phyloP scores from a whole-genome alignment of 2,888 invertebrate genomes.

The Chironomus riparius region DNA sequence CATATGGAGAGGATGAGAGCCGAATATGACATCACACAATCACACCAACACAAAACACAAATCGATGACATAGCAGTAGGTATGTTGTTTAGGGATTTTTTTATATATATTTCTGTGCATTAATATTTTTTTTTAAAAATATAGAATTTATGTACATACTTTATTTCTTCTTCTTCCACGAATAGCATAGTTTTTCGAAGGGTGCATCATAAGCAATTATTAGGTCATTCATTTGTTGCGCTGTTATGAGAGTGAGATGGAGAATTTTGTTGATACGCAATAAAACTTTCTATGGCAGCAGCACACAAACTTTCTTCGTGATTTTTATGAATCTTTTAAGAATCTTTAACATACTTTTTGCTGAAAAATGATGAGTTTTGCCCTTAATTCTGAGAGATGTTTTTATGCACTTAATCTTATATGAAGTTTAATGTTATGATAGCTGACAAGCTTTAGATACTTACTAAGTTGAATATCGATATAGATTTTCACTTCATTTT shows the following conservation, averaged over 20 bases:
- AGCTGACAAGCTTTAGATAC: no score
- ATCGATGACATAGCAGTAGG: not conserved
- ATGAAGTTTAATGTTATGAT: no score
- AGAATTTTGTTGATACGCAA: not conserved
- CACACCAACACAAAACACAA: not conserved
- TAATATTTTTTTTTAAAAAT: not conserved
- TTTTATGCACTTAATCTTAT: no score
- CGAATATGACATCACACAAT: not conserved
- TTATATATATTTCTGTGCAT: no score
- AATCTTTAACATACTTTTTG: no score
- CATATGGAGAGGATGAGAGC: not conserved
- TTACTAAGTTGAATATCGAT: no score
- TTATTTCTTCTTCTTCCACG: not conserved
- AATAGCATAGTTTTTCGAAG: not conserved
- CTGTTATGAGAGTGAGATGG: not conserved
- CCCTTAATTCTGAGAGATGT: no score
- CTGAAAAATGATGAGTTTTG: no score
- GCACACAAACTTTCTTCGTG: not conserved
- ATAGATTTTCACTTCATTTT: no score
- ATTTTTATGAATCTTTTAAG: no score
- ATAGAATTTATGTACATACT: no score
- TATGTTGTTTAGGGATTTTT: not conserved
- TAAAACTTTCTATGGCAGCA: not conserved
- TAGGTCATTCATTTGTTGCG: slow-evolving; percentile 15
- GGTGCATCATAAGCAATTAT: slow-evolving; percentile 11